These are phyloP conservation scores for Misgurnus anguillicaudatus DNA, from an alignment of 2,113 vertebrate species.

Conservation along the genomic window DNA sequence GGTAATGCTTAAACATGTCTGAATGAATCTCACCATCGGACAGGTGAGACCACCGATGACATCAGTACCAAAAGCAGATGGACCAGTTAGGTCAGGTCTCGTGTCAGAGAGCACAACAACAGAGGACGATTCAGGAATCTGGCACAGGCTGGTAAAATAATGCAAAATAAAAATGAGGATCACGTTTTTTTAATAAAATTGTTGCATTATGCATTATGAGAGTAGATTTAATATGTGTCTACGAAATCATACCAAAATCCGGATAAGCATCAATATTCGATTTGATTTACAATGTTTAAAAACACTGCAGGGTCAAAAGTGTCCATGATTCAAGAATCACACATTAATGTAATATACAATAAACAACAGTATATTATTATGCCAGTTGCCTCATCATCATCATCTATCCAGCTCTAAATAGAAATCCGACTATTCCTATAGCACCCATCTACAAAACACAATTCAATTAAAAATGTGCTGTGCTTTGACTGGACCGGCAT, in stretches of 20 bases:
- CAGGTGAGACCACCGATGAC: not conserved
- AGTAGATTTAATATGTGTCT: no score
- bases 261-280: no score
- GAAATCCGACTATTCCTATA: not conserved
- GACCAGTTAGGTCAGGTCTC: not conserved
- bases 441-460: conserved; percentile 28
- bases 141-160: not conserved
- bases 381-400: not conserved
- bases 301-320: no score
- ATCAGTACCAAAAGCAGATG: not conserved
- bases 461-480: conserved; percentile 70
- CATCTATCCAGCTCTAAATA: conserved; percentile 22
- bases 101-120: not conserved
- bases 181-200: no score
- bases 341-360: not conserved
- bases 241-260: no score
- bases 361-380: not conserved
- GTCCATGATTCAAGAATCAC: no score
- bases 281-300: no score
- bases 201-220: no score
- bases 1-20: not conserved
- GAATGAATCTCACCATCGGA: not conserved
- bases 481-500: conserved; percentile 58
- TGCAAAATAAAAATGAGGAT: not conserved
- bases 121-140: not conserved